Evolutionary conservation across 2,797 vertebrate species (phyloP), one percentile per base, ranked within the genome.

Genomic region (Falco novaeseelandiae): DNA sequence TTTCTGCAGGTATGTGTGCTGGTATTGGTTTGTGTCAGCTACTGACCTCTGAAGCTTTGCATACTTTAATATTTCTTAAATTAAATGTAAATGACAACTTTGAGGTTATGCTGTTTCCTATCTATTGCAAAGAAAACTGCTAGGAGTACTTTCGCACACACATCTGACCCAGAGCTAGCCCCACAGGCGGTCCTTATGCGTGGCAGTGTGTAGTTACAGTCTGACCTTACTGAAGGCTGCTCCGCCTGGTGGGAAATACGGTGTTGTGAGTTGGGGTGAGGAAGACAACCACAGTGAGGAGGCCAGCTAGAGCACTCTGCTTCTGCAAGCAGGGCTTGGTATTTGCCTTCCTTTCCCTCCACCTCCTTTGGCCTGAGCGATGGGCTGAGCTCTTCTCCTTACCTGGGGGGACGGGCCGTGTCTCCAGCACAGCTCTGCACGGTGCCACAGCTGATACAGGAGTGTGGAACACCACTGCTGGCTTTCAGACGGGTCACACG

Each of bases 151-250:
- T 69, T 40, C 25, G 25, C 38, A 17, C 7, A 4, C 14, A 4
- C 5, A 2, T 5, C 14, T 71, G 14, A 9, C 6, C 4, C 16
- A 11, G n/a, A 44, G 16, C 6, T 17, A 38, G 17, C 32, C 51
- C 42, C 42, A 19, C 12, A 61, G 62, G 12, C 82, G 29, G 36
- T 23, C 48, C 38, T 63, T 36, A 7, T 1, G 2, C 8, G 2
- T 21, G 38, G n/a, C 5, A 10, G 0, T 2, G 20, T 0, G 1
- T 14, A 6, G 9, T 4, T 12, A 0, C 16, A 23, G 22, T 19
- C 8, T 32, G 55, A 5, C 8, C 27, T 14, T 3, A 18, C 13
- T 25, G 30, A 30, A 23, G 1, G 6, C 10, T 4, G 4, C 54
- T 54, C 4, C 5, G 14, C 25, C 80, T 12, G 57, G 40, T 67